Base-by-base conservation (phyloP, 2,888 invertebrate genomes). In the Polyommatus icarus region DNA sequence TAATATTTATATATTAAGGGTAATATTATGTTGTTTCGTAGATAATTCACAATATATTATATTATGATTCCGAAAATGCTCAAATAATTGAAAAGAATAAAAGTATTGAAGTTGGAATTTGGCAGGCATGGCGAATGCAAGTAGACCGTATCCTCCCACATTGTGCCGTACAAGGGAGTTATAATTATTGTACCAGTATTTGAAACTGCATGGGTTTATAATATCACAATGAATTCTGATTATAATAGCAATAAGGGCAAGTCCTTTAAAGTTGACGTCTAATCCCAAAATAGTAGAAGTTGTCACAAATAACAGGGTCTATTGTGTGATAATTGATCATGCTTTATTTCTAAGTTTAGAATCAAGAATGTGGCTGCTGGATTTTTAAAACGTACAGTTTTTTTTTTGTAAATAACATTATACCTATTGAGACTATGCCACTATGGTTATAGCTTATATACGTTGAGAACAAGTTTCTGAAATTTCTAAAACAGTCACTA, bases 211-310 rank as follows among this genome's bases (percentile, higher is more conserved):
- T 29, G 18, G 18, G 54, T 18, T 73, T 75, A 75, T 50, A 75
- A 75, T 54, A 75, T 29, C 50, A 75, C 75, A 75, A 75, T 75
- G 75, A 75, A 50, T 75, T 75, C 75, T 75, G 75, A 75, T 75
- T 75, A 75, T 75, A 73, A 73, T 73, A 73, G 40, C 73, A 73
- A 20, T 46, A 73, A 46, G 73, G 73, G 46, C 73, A 46, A 15
- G 46, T 46, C 73, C 73, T 73, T 73, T 20, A 15, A 24, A 20
- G 73, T 73, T 73, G 73, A 73, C 46, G 46, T 46, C 3, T 24
- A 73, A 46, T 46, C 46, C 40, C 46, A 46, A 73, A 73, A 73
- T 73, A 40, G 73, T 24, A 46, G 20, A 46, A 46, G 73, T 46
- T 46, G 73, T 32, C 73, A 46, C 46, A 40, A 73, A 40, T 73